These are phyloP conservation scores for Heteromormyrus szaboi DNA, from an alignment of 2,797 vertebrate genomes.

Conservation along the genomic window DNA sequence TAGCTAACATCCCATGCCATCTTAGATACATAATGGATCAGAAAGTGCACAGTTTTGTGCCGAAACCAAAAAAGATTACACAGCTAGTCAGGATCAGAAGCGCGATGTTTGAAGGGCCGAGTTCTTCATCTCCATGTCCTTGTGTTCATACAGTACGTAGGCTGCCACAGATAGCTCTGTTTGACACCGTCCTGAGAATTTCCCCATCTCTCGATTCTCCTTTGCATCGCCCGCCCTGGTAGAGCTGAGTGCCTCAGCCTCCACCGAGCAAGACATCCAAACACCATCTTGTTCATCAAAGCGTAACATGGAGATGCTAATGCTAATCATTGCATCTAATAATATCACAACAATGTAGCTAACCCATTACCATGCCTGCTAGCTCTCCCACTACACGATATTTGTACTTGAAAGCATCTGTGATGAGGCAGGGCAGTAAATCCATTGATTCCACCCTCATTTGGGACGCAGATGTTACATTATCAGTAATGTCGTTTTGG, in stretches of 20 bases:
- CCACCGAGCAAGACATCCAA: background rate
- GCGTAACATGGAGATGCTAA: conserved; percentile 22
- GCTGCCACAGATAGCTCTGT: background rate
- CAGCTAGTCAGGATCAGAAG: background rate
- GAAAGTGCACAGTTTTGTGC: conserved; percentile 10
- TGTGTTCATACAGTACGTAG: background rate
- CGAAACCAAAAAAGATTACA: conserved; percentile 4
- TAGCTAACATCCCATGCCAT: conserved; percentile 4
- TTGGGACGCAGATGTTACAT: conserved; percentile 30
- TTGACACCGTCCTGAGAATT: background rate
- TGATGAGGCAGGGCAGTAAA: conserved; percentile 3
- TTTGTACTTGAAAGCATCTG: conserved; percentile 13
- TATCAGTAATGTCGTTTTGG: conserved; percentile 38
- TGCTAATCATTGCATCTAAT: conserved; percentile 40
- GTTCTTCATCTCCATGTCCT: conserved; percentile 27
- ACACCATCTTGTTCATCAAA: conserved; percentile 33
- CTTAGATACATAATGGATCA: conserved; percentile 19
- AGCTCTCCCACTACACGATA: background rate
- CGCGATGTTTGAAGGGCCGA: conserved; percentile 12
- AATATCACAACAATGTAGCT: conserved; percentile 34
- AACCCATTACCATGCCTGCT: background rate
- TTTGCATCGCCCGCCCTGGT: background rate
- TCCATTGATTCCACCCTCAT: conserved; percentile 24
- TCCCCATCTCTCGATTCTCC: background rate
- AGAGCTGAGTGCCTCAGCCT: background rate